These are phyloP conservation scores for Rotaria macrura DNA, from an alignment of 2,888 invertebrate genomes.

Conservation along the genomic window DNA sequence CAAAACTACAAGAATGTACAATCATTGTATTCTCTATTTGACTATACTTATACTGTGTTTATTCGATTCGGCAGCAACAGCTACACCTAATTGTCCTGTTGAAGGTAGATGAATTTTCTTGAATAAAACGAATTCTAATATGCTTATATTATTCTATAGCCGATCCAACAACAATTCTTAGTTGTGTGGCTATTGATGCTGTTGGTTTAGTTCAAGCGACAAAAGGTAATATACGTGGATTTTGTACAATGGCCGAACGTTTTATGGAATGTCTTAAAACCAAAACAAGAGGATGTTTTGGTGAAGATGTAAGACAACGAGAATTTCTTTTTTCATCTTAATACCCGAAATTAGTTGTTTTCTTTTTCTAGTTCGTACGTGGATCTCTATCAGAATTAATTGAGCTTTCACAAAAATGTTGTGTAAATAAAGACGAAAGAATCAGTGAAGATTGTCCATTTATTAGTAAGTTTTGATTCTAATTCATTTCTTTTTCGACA, in stretches of 20 bases:
- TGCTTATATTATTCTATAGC: not conserved
- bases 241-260: slow-evolving; percentile 32
- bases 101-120: not conserved
- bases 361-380: slow-evolving; percentile 22
- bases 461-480: slow-evolving; percentile 15
- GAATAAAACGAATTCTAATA: not conserved
- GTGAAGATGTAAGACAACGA: slow-evolving; percentile 26
- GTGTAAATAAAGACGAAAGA: slow-evolving; percentile 22
- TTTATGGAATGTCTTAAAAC: slow-evolving; percentile 34
- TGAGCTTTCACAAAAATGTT: slow-evolving; percentile 28
- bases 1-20: not conserved
- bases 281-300: slow-evolving; percentile 32
- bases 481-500: too few species aligned
- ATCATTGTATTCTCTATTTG: not conserved
- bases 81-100: slow-evolving; percentile 3
- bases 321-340: too few species aligned
- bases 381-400: slow-evolving; percentile 30
- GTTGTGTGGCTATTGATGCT: slow-evolving; percentile 9
- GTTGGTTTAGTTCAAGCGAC: slow-evolving; percentile 6
- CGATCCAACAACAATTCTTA: slow-evolving; percentile 11
- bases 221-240: not conserved
- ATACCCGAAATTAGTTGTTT: not conserved
- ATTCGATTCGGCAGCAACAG: not conserved
- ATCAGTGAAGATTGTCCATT: slow-evolving; percentile 30
- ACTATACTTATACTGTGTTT: not conserved